Evolutionary conservation across 2,113 vertebrate genomes (phyloP), one percentile per base, ranked within the genome.

Genomic region (Chionodraco myersi): DNA sequence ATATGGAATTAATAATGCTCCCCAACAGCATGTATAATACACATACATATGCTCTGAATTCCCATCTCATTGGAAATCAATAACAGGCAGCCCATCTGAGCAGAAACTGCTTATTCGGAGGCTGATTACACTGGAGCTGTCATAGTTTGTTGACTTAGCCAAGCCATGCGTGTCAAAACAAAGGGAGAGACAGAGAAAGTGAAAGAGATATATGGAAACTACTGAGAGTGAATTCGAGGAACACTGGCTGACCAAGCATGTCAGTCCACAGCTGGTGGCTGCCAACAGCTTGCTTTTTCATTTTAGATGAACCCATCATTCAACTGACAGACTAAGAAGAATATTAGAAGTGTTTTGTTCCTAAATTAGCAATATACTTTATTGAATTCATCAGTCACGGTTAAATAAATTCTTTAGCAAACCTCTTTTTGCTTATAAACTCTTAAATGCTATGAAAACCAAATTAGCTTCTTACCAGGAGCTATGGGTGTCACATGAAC

Each of bases 61-160:
- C 64, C 69, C 10, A 63, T 79, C 86, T 75, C 72, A 77, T 7
- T 76, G 65, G 45, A 86, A 85, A 88, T 92, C 85, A 23, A 88
- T 85, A 80, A 23, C 21, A 76, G 47, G 69, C 30, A 10, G 67
- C 26, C 45, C 69, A 67, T 74, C 51, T 74, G 65, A 84, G 85
- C 51, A 57, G 64, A 79, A 82, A 49, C 30, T 7, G 3, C 78
- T 85, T 80, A 68, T 59, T 76, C 48, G 49, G 9, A 69, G 16
- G 36, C 18, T 14, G 74, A 57, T 84, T 74, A 80, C 54, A 69
- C 49, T 48, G 48, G 61, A 86, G 68, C 56, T 78, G 80, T 79
- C 68, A 63, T 49, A 61, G 45, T 73, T 45, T 82, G 67, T 79
- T 83, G 75, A 81, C 75, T 81, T 47, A 73, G 21, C 70, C 14